Conservation (phyloP, 2,113 vertebrate genomes). For the Uria aalge region DNA sequence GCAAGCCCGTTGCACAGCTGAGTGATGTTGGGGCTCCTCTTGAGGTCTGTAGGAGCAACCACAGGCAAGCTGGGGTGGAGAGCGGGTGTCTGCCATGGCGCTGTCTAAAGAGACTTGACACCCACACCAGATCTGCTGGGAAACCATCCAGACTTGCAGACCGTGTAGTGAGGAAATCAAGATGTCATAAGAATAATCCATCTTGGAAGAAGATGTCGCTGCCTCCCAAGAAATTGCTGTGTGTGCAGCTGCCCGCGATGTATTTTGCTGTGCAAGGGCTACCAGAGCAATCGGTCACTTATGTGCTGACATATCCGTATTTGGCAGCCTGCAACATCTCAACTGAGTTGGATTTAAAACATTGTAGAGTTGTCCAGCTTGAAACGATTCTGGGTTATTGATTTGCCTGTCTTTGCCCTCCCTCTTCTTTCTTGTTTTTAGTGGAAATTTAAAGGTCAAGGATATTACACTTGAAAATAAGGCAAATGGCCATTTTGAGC, state of each 20-base stretch:
- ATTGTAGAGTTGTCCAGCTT: not conserved
- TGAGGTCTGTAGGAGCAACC: not conserved
- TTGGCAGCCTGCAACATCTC: not conserved
- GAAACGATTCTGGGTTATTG: not conserved
- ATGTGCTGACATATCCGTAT: not conserved
- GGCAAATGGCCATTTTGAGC: not conserved
- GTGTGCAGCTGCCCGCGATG: not conserved
- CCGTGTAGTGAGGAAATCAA: not conserved
- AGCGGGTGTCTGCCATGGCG: accelerated
- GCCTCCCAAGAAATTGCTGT: conserved; percentile 18
- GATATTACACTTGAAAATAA: not conserved
- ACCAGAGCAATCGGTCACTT: not conserved
- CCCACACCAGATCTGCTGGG: not conserved
- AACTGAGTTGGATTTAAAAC: not conserved
- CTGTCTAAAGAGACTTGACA: not conserved
- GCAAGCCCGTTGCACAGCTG: not conserved
- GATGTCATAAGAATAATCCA: not conserved
- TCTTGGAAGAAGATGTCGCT: not conserved
- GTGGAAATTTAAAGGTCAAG: not conserved
- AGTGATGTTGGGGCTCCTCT: not conserved
- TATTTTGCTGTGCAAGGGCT: conserved; percentile 8
- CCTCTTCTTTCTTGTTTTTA: not conserved
- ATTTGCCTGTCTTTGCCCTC: not conserved
- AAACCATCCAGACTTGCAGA: not conserved
- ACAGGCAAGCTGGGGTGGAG: no score